A percentile compares a stretch with the other conserved stretches of the same genome.
These are phyloP conservation scores for Steinernema feltiae DNA, from an alignment of 1,140 invertebrate species.

Conservation along the genomic window DNA sequence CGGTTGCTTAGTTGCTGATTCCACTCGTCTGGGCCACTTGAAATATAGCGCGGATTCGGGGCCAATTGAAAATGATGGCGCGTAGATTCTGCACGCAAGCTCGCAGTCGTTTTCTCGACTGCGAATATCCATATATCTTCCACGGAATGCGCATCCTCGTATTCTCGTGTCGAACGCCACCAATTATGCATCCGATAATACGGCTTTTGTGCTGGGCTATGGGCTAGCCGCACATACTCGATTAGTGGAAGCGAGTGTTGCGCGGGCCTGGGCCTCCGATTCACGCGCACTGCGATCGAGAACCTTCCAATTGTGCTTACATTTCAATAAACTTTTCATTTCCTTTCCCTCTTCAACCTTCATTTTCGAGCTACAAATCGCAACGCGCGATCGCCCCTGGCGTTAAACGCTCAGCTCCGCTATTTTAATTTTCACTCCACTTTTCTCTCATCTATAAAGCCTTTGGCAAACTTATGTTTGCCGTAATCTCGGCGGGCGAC, in stretches of 20 bases:
- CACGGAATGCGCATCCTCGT: constrained; percentile 14
- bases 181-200: constrained; percentile 12
- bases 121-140: constrained; percentile 8
- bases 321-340: not conserved
- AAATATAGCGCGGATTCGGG: not conserved
- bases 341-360: not conserved
- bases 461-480: constrained; percentile 2
- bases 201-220: constrained; percentile 10
- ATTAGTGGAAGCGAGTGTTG: constrained; percentile 13
- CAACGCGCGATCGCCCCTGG: not conserved
- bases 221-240: constrained; percentile 14
- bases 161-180: constrained; percentile 13
- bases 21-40: too few relatives aligned
- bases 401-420: not conserved
- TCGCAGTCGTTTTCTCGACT: not conserved
- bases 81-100: not conserved
- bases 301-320: not conserved
- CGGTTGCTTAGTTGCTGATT: not conserved
- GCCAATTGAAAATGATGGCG: not conserved
- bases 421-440: not conserved
- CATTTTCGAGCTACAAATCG: not conserved
- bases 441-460: not conserved
- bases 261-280: not conserved
- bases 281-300: not conserved
- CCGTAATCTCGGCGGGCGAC: not conserved